Evolutionary conservation across 2,113 vertebrate species (phyloP), one percentile per base, ranked within the genome.

Genomic region (Sceloporus tristichus): DNA sequence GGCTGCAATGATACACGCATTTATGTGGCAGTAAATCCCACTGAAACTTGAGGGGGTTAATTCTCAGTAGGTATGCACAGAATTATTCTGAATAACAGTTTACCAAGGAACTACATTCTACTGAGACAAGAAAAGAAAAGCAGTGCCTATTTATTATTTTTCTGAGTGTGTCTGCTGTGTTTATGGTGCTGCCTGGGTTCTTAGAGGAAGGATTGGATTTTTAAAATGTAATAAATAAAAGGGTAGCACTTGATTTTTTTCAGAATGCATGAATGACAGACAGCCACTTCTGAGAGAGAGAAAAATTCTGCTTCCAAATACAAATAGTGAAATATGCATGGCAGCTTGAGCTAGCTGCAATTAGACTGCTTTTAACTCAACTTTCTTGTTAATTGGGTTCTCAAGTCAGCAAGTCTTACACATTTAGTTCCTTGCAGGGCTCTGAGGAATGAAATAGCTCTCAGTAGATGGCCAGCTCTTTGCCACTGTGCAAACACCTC

Each of bases 371-470:
- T 78, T 79, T 54, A 68, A 9, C 59, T 27, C 3, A 42, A 9
- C 40, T 86, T 56, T 76, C n/a, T 56, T 54, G 54, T 86, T 86
- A 34, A 79, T 79, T 86, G 62, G 29, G 10, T 70, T 34, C 40
- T 48, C 75, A 16, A 27, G 2, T 54, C 48, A 11, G 38, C 70
- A 29, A 18, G 56, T 13, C 59, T 76, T 76, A 66, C 40, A 48
- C 29, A 76, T 81, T 34, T 14, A 82, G 38, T 82, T 38, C 80
- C 56, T 76, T 75, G 9, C 71, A 82, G 29, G 14, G 80, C 53
- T 87, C 78, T 73, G 70, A 42, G 85, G 29, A 81, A n/a, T 71
- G 70, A 66, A 53, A 87, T 48, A 19, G 0, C 27, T 2, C n/a
- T 54, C 71, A 7, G 1, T 42, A 11, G 38, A 65, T 34, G 59